Percentiles rank a stretch among this genome's conserved stretches.
Evolutionary conservation across 2,888 invertebrate genomes (phyloP).

Genomic region (Ichneumoninae sp.): DNA sequence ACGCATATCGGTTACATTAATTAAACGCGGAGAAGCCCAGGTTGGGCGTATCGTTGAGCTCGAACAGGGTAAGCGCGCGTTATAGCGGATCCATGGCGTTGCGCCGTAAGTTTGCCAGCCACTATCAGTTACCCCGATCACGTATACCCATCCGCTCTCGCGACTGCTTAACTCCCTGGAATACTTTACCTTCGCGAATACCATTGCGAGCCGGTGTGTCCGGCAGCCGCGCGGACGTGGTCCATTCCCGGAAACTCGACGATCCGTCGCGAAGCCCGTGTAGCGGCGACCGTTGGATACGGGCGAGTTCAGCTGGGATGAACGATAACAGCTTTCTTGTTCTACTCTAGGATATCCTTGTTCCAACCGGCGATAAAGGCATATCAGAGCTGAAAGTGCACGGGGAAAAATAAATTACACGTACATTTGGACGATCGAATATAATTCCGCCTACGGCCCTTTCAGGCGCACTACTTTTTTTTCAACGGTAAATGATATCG

Average conservation of each 20-base stretch:
- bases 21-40: constrained; percentile 67
- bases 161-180: constrained; percentile 57
- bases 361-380: neutral
- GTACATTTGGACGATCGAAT: neutral
- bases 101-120: constrained; percentile 74
- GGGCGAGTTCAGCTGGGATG: neutral
- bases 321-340: constrained; percentile 18
- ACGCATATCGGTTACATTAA: constrained; percentile 76
- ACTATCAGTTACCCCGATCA: constrained; percentile 78
- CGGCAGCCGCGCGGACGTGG: constrained; percentile 52
- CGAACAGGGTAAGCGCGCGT: constrained; percentile 65
- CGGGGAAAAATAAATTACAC: neutral
- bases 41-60: constrained; percentile 40
- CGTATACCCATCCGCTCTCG: constrained; percentile 75
- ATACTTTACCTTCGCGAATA: constrained; percentile 68
- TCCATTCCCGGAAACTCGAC: constrained; percentile 66
- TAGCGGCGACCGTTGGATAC: neutral
- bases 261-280: constrained; percentile 28
- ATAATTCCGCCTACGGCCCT: constrained; percentile 22
- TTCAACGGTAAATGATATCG: constrained; percentile 7
- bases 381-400: neutral
- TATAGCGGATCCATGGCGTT: constrained; percentile 8
- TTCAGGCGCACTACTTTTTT: constrained; percentile 1
- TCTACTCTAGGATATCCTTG: neutral
- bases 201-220: constrained; percentile 12